A percentile compares a stretch with the other conserved stretches of the same genome.
phyloP scores from a whole-genome alignment of 2,888 invertebrate genomes.

The Lissonota sp. region DNA sequence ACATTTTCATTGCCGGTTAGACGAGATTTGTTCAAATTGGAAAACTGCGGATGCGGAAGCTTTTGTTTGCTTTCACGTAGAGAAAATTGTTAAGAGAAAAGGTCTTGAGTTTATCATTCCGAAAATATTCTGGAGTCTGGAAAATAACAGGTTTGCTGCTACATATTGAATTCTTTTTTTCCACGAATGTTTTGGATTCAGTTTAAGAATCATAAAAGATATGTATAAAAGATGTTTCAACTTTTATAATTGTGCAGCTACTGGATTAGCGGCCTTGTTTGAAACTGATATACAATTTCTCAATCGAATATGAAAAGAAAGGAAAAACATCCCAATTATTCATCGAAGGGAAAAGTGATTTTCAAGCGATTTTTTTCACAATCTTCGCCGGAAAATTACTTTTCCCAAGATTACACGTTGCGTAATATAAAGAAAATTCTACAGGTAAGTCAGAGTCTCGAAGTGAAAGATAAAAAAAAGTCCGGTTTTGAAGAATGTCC shows the following conservation, averaged over 20 bases:
- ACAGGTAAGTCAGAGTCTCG: not conserved
- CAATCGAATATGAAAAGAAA: not conserved
- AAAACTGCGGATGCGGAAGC: slow-evolving; percentile 59
- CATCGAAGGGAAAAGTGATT: slow-evolving; percentile 48
- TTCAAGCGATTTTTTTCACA: slow-evolving; percentile 39
- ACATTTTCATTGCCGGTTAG: not conserved
- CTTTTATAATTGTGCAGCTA: no score
- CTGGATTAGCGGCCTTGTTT: no score
- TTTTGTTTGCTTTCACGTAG: not conserved
- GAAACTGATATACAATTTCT: no score
- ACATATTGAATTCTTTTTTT: no score
- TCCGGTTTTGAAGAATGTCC: slow-evolving; percentile 24
- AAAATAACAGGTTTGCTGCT: no score
- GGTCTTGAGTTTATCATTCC: no score
- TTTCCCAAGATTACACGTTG: slow-evolving; percentile 3
- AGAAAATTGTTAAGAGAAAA: not conserved
- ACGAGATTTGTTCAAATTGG: slow-evolving; percentile 17
- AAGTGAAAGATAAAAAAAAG: not conserved
- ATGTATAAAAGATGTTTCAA: no score
- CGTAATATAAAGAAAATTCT: slow-evolving; percentile 22
- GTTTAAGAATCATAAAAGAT: no score
- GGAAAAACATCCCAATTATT: slow-evolving; percentile 6
- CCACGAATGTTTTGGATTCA: no score
- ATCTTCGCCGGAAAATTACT: slow-evolving; percentile 1
- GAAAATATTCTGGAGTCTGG: no score